Conservation (phyloP, 2,888 invertebrate species). For the Apamea anceps region DNA sequence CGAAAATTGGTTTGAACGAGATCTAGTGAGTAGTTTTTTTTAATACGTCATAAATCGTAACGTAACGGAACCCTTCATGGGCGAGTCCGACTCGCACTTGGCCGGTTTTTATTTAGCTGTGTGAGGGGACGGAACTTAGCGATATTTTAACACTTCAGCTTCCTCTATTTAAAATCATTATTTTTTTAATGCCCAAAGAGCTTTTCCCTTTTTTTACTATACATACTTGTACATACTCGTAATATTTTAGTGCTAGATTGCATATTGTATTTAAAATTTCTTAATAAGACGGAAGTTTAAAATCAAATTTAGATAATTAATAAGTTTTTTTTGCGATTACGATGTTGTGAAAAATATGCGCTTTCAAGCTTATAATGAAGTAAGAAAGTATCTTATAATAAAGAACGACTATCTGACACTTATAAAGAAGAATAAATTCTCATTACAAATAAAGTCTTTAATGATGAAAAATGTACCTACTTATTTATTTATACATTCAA, state of each 20-base stretch:
- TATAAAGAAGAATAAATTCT: background rate
- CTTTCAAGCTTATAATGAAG: background rate
- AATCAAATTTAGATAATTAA: background rate
- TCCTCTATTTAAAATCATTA: background rate
- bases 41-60: no score
- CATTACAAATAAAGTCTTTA: slow-evolving; percentile 13
- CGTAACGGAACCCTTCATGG: no score
- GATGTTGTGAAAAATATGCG: background rate
- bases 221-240: background rate
- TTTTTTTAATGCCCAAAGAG: background rate
- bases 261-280: background rate
- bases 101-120: slow-evolving; percentile 2
- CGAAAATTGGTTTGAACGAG: no score
- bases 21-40: no score
- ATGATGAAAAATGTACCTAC: background rate
- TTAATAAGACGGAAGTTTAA: background rate
- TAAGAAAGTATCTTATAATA: no score
- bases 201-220: background rate
- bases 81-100: no score
- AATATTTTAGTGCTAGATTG: background rate
- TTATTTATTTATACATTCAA: slow-evolving; percentile 9
- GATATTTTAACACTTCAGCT: background rate
- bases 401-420: background rate
- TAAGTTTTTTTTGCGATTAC: background rate
- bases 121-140: slow-evolving; percentile 2